These are phyloP conservation scores for Triplophysa tibetana DNA, from an alignment of 2,113 vertebrate genomes.

Conservation along the genomic window DNA sequence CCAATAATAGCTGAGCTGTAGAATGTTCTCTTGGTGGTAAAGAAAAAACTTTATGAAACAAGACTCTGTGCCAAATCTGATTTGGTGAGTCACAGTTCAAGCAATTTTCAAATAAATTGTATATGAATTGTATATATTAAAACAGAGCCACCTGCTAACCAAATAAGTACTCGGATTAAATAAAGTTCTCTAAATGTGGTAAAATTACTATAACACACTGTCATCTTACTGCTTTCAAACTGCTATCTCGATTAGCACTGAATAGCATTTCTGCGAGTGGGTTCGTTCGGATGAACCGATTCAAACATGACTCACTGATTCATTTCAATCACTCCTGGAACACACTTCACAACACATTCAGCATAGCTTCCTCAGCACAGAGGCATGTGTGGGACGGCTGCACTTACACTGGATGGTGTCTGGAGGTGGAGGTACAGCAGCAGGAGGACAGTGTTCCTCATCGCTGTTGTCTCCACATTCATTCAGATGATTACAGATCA, in stretches of 20 bases:
- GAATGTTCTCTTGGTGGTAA: constrained; percentile 59
- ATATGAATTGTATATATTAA: no score
- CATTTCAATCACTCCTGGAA: no score
- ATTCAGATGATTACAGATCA: constrained; percentile 95
- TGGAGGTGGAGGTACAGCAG: constrained; percentile 86
- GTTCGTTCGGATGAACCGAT: no score
- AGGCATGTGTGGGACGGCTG: constrained; percentile 11
- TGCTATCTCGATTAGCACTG: no score
- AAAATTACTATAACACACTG: not conserved
- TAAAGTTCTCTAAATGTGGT: not conserved
- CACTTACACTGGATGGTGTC: constrained; percentile 92
- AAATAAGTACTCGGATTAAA: no score
- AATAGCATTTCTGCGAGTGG: no score
- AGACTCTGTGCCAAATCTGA: constrained; percentile 66
- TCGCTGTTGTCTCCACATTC: constrained; percentile 96
- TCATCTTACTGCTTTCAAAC: not conserved
- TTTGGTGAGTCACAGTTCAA: not conserved
- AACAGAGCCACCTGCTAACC: no score
- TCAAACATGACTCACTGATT: no score
- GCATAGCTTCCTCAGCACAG: constrained; percentile 5
- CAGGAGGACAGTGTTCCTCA: constrained; percentile 91
- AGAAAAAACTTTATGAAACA: constrained; percentile 73
- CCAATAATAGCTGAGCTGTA: constrained; percentile 66
- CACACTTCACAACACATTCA: not conserved
- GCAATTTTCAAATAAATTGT: not conserved